Base-by-base conservation (phyloP, 2,888 invertebrate genomes). In the Sesia apiformis region DNA sequence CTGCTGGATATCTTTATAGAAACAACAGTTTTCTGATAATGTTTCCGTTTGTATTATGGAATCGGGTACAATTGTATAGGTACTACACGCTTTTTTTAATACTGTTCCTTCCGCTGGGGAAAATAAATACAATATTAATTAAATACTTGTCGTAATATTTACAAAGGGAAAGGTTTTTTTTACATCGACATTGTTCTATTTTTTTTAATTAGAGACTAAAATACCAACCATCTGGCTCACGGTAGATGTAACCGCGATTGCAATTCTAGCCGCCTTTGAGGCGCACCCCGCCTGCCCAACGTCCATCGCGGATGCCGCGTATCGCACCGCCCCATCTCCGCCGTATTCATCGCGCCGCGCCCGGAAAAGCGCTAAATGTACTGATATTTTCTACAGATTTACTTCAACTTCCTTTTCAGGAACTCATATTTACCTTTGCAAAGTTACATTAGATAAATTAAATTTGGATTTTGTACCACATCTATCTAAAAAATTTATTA, bases 381-480 rank as follows among this genome's bases (percentile, higher is more conserved):
- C 65, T 81, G 74, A 80, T 78, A 81, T 72, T 53, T 75, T 67
- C 70, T 76, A 72, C 74, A 71, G 72, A 73, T 52, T 42, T n/a
- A 23, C 66, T 78, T 77, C 75, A 74, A 76, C 76, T 69, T 72
- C 77, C 80, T 81, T 82, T 84, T 85, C 77, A 74, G 78, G 65
- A 76, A 70, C 78, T 73, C 65, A 71, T 72, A 69, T 77, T 77
- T 72, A 72, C 72, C 65, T 67, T 70, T 71, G 66, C 78, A 81
- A 84, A 78, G 73, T 82, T 81, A 73, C 87, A 87, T 86, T 87
- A 86, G 73, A 73, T 78, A 83, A 84, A 86, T 87, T 87, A 76
- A 81, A 78, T 79, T 69, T 68, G 60, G 60, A 62, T 70, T 70
- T 79, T 49, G 8, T 49, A 2, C 3, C 40, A 8, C 52, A 38